phyloP scores from a whole-genome alignment of 2,888 invertebrate genomes.

The Arctia plantaginis region DNA sequence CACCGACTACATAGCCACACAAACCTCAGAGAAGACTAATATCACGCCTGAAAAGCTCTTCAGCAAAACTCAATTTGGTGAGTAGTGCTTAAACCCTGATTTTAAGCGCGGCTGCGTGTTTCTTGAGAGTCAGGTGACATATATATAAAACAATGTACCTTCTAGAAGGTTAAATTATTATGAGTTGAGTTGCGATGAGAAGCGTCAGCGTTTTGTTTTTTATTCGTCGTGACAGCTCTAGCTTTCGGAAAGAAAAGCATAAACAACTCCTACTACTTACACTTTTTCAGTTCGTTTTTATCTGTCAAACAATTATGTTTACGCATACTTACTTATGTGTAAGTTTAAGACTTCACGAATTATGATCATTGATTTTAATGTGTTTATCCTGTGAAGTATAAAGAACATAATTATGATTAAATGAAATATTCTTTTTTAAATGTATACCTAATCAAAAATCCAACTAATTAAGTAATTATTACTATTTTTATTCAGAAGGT shows the following conservation, averaged over 20 bases:
- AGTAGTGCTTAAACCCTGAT: neutral
- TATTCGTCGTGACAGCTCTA: neutral
- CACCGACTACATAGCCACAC: slow-evolving; percentile 56
- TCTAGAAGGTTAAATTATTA: neutral
- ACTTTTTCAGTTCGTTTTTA: neutral
- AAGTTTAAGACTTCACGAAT: neutral
- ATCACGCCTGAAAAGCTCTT: slow-evolving; percentile 64
- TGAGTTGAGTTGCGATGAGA: neutral
- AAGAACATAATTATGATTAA: too few species aligned
- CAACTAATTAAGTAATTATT: neutral
- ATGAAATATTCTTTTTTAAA: neutral
- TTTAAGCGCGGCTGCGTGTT: neutral
- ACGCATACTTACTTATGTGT: neutral
- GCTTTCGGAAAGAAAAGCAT: neutral
- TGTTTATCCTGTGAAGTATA: too few species aligned
- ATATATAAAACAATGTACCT: too few species aligned
- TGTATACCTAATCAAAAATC: neutral
- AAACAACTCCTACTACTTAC: neutral
- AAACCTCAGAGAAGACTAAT: slow-evolving; percentile 46
- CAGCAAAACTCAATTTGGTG: slow-evolving; percentile 58
- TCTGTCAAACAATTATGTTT: neutral
- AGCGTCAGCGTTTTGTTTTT: neutral
- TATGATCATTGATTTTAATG: too few species aligned
- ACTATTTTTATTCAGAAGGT: neutral
- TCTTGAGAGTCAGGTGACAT: too few species aligned